Base-by-base conservation (phyloP, 2,113 vertebrate species). In the Rhodinocichla rosea region DNA sequence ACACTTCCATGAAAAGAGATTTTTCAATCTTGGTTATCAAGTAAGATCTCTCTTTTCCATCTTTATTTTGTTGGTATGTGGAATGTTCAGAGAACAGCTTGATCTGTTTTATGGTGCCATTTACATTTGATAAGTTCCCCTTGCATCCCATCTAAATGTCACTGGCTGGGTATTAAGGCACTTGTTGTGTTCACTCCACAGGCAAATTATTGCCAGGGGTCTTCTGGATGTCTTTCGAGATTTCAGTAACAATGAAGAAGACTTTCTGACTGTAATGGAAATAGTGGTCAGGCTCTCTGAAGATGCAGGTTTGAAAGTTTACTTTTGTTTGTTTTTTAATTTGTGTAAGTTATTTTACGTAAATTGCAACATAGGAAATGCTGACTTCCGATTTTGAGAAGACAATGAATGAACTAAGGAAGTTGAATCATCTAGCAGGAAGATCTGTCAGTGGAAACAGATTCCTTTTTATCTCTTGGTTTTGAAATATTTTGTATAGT, bases 161-260 rank as follows among this genome's bases (percentile, higher is more conserved):
- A 1, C 28, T 92, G 60, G 18, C 32, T 59, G 40, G 33, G 11
- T 56, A 13, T 52, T 69, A 67, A 91, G 17, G 20, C 50, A 74
- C 2, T 83, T n/a, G 18, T 77, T 92, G 6, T 89, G 24, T 70
- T 94, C 11, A 24, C 33, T 94, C 71, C 49, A 50, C 97, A 99
- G 99, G 90, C 98, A 99, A 89, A 98, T 99, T 59, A 99, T 99
- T 95, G 98, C 99, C 82, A 98, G 98, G 68, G 99, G 99, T 68
- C 98, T 99, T 52, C 97, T 99, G 73, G 98, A 98, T 64, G 96
- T 98, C 92, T 98, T 99, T 89, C 97, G 98, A 96, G 99, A 99
- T 95, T 99, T 99, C 96, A 98, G 99, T 91, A 98, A 97, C 89
- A 98, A 98, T 90, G 98, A 99, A 89, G 98, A 99, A 91, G 98